Percentiles rank a stretch among this genome's conserved stretches.
Conservation (phyloP, 1,140 invertebrate species). For the Arion vulgaris region DNA sequence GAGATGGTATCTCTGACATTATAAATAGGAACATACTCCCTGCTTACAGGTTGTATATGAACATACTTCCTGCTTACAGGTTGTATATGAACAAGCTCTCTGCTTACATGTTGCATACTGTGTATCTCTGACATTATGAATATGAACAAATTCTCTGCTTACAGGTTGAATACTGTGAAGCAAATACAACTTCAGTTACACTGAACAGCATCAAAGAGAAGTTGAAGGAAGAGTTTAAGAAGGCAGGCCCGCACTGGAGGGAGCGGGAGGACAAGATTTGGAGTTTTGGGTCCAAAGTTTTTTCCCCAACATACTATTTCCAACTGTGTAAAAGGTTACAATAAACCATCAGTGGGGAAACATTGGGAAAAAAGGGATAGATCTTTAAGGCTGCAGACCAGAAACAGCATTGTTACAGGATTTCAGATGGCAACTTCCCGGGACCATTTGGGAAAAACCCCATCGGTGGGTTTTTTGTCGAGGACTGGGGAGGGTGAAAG, state of each 20-base stretch:
- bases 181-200: slow-evolving; percentile 67
- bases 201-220: slow-evolving; percentile 79
- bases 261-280: slow-evolving; percentile 84
- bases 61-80: too few relatives aligned
- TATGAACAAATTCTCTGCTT: too few relatives aligned
- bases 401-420: slow-evolving; percentile 85
- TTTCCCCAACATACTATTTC: slow-evolving; percentile 91
- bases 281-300: slow-evolving; percentile 91
- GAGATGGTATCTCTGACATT: too few relatives aligned
- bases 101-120: too few relatives aligned
- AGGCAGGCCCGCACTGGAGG: slow-evolving; percentile 76
- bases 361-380: slow-evolving; percentile 42
- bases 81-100: too few relatives aligned
- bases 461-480: slow-evolving; percentile 93
- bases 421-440: slow-evolving; percentile 91
- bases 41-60: too few relatives aligned
- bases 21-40: too few relatives aligned
- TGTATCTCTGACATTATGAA: too few relatives aligned
- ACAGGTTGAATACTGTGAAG: slow-evolving; percentile 43
- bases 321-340: slow-evolving; percentile 78
- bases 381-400: slow-evolving; percentile 51
- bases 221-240: slow-evolving; percentile 78
- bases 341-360: slow-evolving; percentile 70
- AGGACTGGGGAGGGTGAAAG: slow-evolving; percentile 74
- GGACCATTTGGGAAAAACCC: slow-evolving; percentile 96